phyloP scores from a whole-genome alignment of 2,113 vertebrate genomes.

The Pangasianodon gigas region DNA sequence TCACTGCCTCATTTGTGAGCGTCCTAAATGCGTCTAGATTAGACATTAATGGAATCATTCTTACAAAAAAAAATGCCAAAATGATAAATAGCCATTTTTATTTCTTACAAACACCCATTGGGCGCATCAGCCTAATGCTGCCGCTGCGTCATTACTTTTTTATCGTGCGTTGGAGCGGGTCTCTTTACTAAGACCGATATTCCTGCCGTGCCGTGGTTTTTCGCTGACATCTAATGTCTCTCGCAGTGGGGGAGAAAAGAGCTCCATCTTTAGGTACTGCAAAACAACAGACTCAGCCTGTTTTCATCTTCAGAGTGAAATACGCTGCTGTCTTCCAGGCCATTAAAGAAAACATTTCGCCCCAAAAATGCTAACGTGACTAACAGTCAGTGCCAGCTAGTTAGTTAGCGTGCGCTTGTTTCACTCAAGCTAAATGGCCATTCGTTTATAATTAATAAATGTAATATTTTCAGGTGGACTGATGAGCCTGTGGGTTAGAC shows the following conservation, averaged over 20 bases:
- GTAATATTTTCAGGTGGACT: not conserved
- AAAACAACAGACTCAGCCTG: conserved; percentile 48
- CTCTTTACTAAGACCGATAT: conserved; percentile 43
- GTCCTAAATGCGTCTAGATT: conserved; percentile 64
- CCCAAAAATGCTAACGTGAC: conserved; percentile 3
- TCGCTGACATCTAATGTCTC: conserved; percentile 50
- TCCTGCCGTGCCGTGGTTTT: not conserved
- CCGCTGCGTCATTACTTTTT: conserved; percentile 48
- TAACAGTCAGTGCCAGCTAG: not conserved
- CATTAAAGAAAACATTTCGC: not conserved
- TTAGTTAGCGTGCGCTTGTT: not conserved
- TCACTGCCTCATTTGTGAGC: conserved; percentile 50
- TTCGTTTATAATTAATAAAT: not conserved
- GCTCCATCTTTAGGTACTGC: conserved; percentile 39
- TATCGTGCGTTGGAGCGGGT: conserved; percentile 44
- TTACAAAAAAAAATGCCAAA: conserved; percentile 42
- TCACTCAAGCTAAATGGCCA: not conserved
- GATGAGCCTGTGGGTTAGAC: not conserved
- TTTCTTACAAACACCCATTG: conserved; percentile 37
- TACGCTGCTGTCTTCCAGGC: conserved; percentile 4
- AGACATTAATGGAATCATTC: conserved; percentile 62
- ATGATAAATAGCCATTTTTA: conserved; percentile 64
- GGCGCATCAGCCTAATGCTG: conserved; percentile 24
- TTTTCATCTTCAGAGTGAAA: conserved; percentile 22
- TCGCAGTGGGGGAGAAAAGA: conserved; percentile 2